Evolutionary conservation across 2,888 invertebrate genomes (phyloP).

Genomic region (Acrocera orbiculus): DNA sequence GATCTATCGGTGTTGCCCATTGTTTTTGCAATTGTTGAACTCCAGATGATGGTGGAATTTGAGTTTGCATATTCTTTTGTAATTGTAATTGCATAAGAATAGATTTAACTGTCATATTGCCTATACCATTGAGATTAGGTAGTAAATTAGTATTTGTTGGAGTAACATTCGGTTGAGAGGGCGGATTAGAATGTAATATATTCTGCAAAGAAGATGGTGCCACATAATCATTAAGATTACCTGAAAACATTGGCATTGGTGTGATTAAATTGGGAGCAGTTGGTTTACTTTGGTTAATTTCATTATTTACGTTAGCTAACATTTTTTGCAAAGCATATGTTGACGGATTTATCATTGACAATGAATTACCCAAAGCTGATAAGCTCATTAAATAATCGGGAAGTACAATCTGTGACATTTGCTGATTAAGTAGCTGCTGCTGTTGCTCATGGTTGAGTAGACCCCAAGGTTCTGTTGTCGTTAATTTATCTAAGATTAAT

Average conservation of each 20-base stretch:
- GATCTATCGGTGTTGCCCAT: slow-evolving; percentile 2
- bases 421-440: slow-evolving; percentile 22
- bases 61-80: slow-evolving; percentile 13
- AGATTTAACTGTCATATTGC: slow-evolving; percentile 35
- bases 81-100: slow-evolving; percentile 33
- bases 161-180: background rate
- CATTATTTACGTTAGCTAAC: slow-evolving; percentile 18
- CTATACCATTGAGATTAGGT: slow-evolving; percentile 9
- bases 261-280: background rate
- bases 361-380: slow-evolving; percentile 20
- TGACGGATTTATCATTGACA: slow-evolving; percentile 21
- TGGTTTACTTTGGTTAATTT: slow-evolving; percentile 3
- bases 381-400: slow-evolving; percentile 26
- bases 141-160: background rate
- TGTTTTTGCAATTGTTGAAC: slow-evolving; percentile 2
- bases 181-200: slow-evolving; percentile 7
- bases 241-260: slow-evolving; percentile 1
- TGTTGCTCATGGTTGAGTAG: slow-evolving; percentile 20
- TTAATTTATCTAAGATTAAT: slow-evolving; percentile 20
- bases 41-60: slow-evolving; percentile 2
- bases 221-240: slow-evolving; percentile 5
- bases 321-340: slow-evolving; percentile 18
- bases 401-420: slow-evolving; percentile 21
- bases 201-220: slow-evolving; percentile 5
- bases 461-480: slow-evolving; percentile 23